Percentiles rank a stretch among this genome's conserved stretches.
Conservation (phyloP, 2,888 invertebrate genomes). For the Sturmia bella region DNA sequence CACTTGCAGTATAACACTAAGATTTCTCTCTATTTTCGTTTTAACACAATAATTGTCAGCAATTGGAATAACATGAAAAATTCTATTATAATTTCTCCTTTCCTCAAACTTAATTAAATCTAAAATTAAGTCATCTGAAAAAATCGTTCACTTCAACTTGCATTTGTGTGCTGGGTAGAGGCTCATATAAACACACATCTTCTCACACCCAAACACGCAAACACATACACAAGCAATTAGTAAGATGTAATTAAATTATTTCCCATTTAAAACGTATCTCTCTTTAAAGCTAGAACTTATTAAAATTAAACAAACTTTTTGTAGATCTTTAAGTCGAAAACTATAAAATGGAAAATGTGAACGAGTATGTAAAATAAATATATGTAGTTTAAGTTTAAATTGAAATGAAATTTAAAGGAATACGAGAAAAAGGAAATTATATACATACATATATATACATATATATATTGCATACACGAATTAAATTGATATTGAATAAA, state of each 20-base stretch:
- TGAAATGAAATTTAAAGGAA: conserved; percentile 36
- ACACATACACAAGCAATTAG: conserved; percentile 25
- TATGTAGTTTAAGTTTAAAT: conserved; percentile 41
- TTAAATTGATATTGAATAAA: conserved; percentile 64
- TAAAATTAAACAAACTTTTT: conserved; percentile 9
- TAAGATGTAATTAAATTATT: conserved; percentile 57
- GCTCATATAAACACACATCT: background rate
- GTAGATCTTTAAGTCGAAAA: conserved; percentile 39
- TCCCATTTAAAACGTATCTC: conserved; percentile 5
- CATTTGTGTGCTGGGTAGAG: too few relatives aligned
- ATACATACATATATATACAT: conserved; percentile 40
- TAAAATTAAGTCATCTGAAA: too few relatives aligned
- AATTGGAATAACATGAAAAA: too few relatives aligned
- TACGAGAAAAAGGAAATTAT: conserved; percentile 28
- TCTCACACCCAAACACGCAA: background rate
- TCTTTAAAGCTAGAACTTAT: background rate
- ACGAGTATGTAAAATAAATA: conserved; percentile 34
- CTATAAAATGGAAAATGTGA: conserved; percentile 26
- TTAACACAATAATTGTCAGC: too few relatives aligned
- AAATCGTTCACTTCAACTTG: too few relatives aligned
- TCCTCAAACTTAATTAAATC: too few relatives aligned
- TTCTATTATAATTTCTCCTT: too few relatives aligned
- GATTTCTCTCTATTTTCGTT: too few relatives aligned
- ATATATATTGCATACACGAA: conserved; percentile 66
- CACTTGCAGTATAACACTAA: too few relatives aligned